Base-by-base conservation (phyloP, 2,888 invertebrate genomes). In the Allolobophora icterica region DNA sequence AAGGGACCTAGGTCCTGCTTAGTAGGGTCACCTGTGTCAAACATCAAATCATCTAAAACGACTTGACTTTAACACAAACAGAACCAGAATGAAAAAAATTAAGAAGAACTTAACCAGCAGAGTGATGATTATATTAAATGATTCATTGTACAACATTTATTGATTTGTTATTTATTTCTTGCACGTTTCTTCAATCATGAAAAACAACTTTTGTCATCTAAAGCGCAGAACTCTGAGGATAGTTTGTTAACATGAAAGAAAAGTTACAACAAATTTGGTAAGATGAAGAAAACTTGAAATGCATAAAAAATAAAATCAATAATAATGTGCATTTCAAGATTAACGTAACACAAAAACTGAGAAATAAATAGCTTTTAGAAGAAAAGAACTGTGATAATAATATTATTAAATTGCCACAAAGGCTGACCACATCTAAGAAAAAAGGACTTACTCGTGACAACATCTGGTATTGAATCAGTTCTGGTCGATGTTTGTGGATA, bases 401-500 rank as follows among this genome's bases (percentile, higher is more conserved):
- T 19, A 52, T 52, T 4, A 52, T 5, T n/a, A 71, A 8, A 71
- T n/a, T 71, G 3, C 71, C 71, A 8, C 8, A 11, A n/a, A 1
- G 71, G n/a, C 71, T 71, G 71, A 71, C 71, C 30, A 71, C 30
- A n/a, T 30, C n/a, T 71, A 8, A 11, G 24, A 8, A 4, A 17
- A 38, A 34, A 19, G 34, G 34, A 35, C 93, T 94, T 95, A 96
- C 96, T 97, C 99, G 99, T 96, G 98, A 98, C 95, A 99, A 97
- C 96, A 98, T 99, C 96, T 97, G 97, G 96, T 99, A 99, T 96
- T 99, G 99, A 96, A 99, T 98, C 95, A 99, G 97, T 96, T 99
- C 99, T 93, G 99, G 99, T 95, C 99, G 97, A 96, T 99, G 99
- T 95, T 99, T 97, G 96, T 99, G 99, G 96, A 99, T 99, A 94